Evolutionary conservation across 2,797 vertebrate genomes (phyloP).

Genomic region (Ctenosaura bakeri): DNA sequence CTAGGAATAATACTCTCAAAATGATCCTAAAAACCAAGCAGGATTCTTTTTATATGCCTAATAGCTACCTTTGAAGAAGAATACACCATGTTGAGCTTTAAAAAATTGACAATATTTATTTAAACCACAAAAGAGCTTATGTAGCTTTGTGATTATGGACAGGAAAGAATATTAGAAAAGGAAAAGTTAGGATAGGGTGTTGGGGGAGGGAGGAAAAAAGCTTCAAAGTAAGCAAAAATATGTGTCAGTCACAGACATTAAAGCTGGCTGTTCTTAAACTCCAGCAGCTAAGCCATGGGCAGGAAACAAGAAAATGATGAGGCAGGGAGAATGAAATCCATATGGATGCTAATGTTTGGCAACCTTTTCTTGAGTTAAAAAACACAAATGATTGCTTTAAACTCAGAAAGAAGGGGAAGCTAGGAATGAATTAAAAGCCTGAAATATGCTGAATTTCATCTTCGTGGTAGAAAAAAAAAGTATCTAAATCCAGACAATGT

Average conservation of each 20-base stretch:
- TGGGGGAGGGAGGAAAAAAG: conserved; percentile 52
- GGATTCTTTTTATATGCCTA: conserved; percentile 53
- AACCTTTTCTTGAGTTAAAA: conserved; percentile 76
- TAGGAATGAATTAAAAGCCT: conserved; percentile 69
- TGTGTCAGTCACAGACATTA: conserved; percentile 80
- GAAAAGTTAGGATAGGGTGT: conserved; percentile 65
- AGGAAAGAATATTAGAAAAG: conserved; percentile 74
- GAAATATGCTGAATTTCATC: conserved; percentile 58
- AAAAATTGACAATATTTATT: conserved; percentile 78
- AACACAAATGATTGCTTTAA: conserved; percentile 75
- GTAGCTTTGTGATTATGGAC: conserved; percentile 75
- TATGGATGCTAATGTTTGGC: conserved; percentile 72
- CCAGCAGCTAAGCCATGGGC: conserved; percentile 75
- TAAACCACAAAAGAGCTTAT: conserved; percentile 77
- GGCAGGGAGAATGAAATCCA: conserved; percentile 76
- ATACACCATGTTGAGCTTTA: conserved; percentile 56
- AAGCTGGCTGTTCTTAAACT: conserved; percentile 80
- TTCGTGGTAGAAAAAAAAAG: not conserved
- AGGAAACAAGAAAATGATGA: conserved; percentile 81
- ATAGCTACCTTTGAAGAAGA: conserved; percentile 72
- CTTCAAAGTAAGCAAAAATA: conserved; percentile 80
- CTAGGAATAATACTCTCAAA: conserved; percentile 63
- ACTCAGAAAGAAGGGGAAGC: conserved; percentile 47
- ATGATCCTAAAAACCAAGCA: conserved; percentile 61
- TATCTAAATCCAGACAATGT: conserved; percentile 34